These are phyloP conservation scores for Neolamprologus kungweensis DNA, from an alignment of 2,113 vertebrate genomes.

Conservation along the genomic window DNA sequence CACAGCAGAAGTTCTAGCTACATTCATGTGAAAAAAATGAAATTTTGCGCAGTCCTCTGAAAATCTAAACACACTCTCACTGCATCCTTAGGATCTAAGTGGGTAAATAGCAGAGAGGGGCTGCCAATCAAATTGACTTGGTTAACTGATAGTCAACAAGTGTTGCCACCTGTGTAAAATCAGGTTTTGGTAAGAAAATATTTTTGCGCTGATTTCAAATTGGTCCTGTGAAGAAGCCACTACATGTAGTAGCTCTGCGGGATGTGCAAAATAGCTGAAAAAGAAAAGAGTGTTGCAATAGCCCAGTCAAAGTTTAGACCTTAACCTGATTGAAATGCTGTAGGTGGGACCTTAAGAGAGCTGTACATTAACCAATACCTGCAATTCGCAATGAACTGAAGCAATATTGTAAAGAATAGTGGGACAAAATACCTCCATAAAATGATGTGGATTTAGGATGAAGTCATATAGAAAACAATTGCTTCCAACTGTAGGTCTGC, in stretches of 20 bases:
- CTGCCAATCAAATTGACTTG: background rate
- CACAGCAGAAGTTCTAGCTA: background rate
- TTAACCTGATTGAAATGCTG: background rate
- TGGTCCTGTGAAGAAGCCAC: background rate
- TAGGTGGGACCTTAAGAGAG: background rate
- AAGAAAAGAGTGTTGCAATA: background rate
- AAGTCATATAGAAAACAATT: background rate
- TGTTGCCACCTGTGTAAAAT: background rate
- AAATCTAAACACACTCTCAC: background rate
- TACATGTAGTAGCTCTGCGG: background rate
- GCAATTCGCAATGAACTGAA: background rate
- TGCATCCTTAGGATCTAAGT: background rate
- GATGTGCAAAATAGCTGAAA: background rate
- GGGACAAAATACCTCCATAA: background rate
- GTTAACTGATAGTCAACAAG: background rate
- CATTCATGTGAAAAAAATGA: background rate
- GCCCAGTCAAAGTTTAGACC: background rate
- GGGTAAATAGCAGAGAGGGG: background rate
- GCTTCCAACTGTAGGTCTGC: background rate
- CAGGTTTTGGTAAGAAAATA: background rate
- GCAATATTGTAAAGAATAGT: background rate
- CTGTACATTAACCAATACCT: background rate
- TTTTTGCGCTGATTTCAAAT: background rate
- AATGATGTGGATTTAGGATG: background rate
- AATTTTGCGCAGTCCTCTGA: background rate